These are phyloP conservation scores for Parelbella ahira DNA, from an alignment of 2,888 invertebrate species.

Conservation along the genomic window DNA sequence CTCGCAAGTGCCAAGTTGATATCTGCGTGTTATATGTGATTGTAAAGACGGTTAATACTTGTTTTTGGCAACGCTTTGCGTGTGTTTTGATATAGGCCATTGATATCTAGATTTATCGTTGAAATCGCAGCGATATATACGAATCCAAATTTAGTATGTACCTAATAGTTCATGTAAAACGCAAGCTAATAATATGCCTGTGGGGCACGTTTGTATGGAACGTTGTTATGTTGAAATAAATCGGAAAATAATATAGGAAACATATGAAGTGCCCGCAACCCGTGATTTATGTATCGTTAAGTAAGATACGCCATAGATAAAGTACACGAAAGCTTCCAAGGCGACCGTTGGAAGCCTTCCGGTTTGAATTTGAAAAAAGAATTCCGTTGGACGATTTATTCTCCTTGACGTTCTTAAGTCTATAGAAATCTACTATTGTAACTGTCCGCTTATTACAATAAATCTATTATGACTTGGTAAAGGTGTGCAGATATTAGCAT, in stretches of 20 bases:
- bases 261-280: conserved; percentile 2
- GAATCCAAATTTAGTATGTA: conserved; percentile 1
- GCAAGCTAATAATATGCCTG: too few species aligned
- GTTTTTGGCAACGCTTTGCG: conserved; percentile 11
- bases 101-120: neutral
- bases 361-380: conserved; percentile 18
- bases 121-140: neutral
- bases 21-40: too few species aligned
- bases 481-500: conserved; percentile 30
- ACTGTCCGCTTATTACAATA: conserved; percentile 20
- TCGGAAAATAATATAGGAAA: too few species aligned
- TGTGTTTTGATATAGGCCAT: neutral
- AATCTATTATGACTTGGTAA: conserved; percentile 12
- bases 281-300: conserved; percentile 28
- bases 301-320: conserved; percentile 29
- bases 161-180: conserved; percentile 1
- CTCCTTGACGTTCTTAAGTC: conserved; percentile 19
- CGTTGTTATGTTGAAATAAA: too few species aligned
- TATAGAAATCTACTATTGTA: conserved; percentile 24
- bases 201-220: too few species aligned
- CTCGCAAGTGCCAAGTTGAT: too few species aligned
- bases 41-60: conserved; percentile 27
- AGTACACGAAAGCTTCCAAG: conserved; percentile 24
- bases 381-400: conserved; percentile 21
- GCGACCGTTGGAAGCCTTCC: conserved; percentile 7